Conservation (phyloP, 2,888 invertebrate species). For the Lucinisca nassula region DNA sequence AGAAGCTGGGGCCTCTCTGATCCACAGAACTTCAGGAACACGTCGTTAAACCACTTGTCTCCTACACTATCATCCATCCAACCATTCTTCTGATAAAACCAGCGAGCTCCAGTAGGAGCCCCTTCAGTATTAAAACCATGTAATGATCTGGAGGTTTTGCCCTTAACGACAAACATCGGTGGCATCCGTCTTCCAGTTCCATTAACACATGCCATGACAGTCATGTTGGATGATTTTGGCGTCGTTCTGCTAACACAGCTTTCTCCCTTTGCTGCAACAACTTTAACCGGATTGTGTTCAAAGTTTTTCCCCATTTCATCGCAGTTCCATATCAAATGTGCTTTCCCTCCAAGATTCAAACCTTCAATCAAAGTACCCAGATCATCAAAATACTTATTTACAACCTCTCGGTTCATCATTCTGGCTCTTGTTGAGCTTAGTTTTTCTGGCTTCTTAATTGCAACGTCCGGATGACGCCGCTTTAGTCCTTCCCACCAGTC, state of each 20-base stretch:
- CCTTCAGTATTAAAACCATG: constrained; percentile 62
- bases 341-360: neutral
- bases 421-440: neutral
- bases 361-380: neutral
- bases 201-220: constrained; percentile 42
- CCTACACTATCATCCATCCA: constrained; percentile 74
- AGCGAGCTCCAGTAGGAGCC: constrained; percentile 52
- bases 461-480: neutral
- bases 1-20: constrained; percentile 72
- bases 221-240: constrained; percentile 24
- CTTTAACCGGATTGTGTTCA: constrained; percentile 25
- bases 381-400: constrained; percentile 20
- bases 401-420: constrained; percentile 21
- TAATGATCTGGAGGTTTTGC: constrained; percentile 60
- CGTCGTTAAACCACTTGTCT: constrained; percentile 68
- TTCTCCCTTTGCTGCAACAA: constrained; percentile 21
- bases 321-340: constrained; percentile 28
- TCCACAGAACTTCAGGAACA: constrained; percentile 71
- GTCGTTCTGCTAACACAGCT: constrained; percentile 38
- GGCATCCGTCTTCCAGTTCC: constrained; percentile 39
- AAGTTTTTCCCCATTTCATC: constrained; percentile 32
- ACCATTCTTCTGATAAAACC: constrained; percentile 67
- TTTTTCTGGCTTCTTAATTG: constrained; percentile 2
- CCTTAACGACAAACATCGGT: constrained; percentile 69
- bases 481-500: constrained; percentile 9